Evolutionary conservation across 2,888 invertebrate genomes (phyloP).

Genomic region (Calliphora vomitoria): DNA sequence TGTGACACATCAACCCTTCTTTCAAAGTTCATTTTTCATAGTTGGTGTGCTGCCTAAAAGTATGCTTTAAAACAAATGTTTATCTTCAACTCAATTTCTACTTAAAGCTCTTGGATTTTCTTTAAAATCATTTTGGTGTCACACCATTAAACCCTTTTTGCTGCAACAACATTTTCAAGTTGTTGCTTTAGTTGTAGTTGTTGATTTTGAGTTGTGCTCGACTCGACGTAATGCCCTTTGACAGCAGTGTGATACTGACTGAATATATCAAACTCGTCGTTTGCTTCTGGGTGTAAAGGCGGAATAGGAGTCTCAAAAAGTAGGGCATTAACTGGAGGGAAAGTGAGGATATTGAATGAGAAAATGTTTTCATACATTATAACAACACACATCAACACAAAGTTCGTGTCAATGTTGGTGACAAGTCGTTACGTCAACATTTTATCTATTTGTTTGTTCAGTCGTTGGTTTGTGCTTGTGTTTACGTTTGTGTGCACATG

Average conservation of each 20-base stretch:
- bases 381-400: constrained; percentile 38
- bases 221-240: constrained; percentile 51
- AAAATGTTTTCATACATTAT: constrained; percentile 42
- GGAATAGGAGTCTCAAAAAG: neutral
- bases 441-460: constrained; percentile 54
- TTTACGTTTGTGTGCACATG: neutral
- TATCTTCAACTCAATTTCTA: constrained; percentile 7
- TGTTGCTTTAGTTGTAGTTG: neutral
- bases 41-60: neutral
- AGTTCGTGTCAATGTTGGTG: constrained; percentile 63
- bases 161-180: constrained; percentile 32
- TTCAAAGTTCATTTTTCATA: neutral
- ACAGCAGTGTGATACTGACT: constrained; percentile 24
- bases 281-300: neutral
- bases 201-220: constrained; percentile 19
- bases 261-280: constrained; percentile 32
- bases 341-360: neutral
- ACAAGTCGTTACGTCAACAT: constrained; percentile 65
- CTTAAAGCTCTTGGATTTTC: constrained; percentile 32
- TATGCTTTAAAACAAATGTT: constrained; percentile 19
- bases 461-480: neutral
- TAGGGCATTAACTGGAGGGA: neutral
- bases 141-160: constrained; percentile 50
- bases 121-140: constrained; percentile 64
- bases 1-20: neutral